These are phyloP conservation scores for Zootermopsis nevadensis DNA, from an alignment of 2,888 invertebrate species.

Conservation along the genomic window DNA sequence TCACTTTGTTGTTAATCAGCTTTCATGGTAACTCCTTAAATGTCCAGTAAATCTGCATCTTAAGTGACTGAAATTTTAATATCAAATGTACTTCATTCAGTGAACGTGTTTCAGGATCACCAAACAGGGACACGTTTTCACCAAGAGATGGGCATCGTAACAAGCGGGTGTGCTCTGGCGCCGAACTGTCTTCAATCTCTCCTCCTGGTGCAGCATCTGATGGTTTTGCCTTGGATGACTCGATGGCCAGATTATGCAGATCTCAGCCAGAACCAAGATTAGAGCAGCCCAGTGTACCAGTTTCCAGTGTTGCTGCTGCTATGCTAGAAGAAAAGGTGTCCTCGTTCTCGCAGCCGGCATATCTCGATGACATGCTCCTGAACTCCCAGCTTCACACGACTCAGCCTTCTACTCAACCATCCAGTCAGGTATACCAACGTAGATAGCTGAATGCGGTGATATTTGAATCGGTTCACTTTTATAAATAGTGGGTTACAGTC, in stretches of 20 bases:
- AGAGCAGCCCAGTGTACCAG: conserved; percentile 57
- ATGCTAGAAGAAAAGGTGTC: conserved; percentile 59
- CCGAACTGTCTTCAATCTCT: conserved; percentile 51
- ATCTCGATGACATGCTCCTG: conserved; percentile 83
- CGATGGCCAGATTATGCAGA: conserved; percentile 62
- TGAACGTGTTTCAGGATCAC: conserved; percentile 17
- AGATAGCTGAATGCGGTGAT: not conserved
- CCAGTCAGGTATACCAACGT: conserved; percentile 33
- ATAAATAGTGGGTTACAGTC: not conserved
- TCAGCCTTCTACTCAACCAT: conserved; percentile 59
- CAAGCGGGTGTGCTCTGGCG: conserved; percentile 56
- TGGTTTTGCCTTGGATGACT: conserved; percentile 56
- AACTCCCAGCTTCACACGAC: conserved; percentile 75
- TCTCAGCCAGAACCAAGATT: conserved; percentile 62
- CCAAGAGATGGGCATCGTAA: conserved; percentile 44
- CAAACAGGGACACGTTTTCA: not conserved
- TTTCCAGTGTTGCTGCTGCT: conserved; percentile 42
- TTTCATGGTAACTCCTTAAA: no score
- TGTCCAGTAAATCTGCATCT: no score
- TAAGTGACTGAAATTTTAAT: no score
- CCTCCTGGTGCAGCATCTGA: conserved; percentile 56
- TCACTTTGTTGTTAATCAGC: no score
- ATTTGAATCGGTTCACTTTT: not conserved
- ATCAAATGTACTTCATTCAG: no score
- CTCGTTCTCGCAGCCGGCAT: conserved; percentile 89